phyloP scores from a whole-genome alignment of 2,888 invertebrate genomes.

The Clunio marinus region DNA sequence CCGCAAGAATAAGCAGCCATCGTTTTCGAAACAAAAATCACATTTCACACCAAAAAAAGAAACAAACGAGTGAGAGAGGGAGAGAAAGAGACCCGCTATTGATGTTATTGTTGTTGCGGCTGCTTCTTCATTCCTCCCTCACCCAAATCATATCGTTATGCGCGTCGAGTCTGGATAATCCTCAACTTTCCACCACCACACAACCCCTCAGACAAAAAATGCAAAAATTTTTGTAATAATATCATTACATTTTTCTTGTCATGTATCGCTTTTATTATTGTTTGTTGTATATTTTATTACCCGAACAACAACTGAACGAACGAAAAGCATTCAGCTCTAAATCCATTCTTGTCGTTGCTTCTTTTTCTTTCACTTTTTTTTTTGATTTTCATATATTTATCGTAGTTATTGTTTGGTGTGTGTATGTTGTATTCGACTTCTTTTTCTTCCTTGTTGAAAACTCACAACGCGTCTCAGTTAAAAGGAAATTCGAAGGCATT shows the following conservation, averaged over 20 bases:
- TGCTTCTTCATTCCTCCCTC: background rate
- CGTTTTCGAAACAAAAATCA: background rate
- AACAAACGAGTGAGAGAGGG: background rate
- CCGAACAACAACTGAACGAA: slow-evolving; percentile 19
- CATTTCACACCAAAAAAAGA: slow-evolving; percentile 19
- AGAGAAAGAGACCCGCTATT: too few species aligned
- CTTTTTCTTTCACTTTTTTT: background rate
- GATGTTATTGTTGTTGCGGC: too few species aligned
- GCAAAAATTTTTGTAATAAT: slow-evolving; percentile 30
- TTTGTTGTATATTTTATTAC: slow-evolving; percentile 37
- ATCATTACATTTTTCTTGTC: slow-evolving; percentile 37
- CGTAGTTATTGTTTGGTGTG: slow-evolving; percentile 14
- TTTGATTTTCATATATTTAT: slow-evolving; percentile 33
- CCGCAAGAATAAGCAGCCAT: slow-evolving; percentile 10
- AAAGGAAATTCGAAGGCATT: slow-evolving; percentile 7
- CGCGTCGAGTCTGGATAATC: slow-evolving; percentile 17
- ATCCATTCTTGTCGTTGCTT: background rate
- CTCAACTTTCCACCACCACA: background rate
- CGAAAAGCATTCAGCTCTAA: background rate
- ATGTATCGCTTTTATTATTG: slow-evolving; percentile 39
- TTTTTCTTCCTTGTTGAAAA: background rate
- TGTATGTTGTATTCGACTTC: background rate
- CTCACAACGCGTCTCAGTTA: background rate
- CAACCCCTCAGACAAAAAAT: slow-evolving; percentile 27
- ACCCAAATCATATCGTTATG: slow-evolving; percentile 5